phyloP scores from a whole-genome alignment of 2,113 vertebrate genomes.

The Heterochromis multidens region DNA sequence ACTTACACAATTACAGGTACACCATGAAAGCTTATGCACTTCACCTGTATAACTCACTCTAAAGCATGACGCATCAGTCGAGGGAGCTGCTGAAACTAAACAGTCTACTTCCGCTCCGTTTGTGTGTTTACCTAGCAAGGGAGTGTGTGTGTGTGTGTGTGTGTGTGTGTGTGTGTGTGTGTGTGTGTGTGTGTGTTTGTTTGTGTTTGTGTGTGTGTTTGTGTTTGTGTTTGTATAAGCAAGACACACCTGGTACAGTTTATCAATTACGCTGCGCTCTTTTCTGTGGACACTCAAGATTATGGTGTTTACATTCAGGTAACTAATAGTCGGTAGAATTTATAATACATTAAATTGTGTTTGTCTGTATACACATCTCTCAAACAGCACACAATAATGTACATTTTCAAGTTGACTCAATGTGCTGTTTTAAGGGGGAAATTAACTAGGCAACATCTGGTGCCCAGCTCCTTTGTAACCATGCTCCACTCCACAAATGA shows the following conservation, averaged over 20 bases:
- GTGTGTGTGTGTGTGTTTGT: no score
- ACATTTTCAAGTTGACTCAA: constrained; percentile 21
- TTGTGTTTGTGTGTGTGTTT: no score
- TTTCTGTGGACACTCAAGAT: neutral
- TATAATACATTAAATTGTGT: neutral
- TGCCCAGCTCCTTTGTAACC: constrained; percentile 31
- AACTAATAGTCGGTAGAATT: neutral
- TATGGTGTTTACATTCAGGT: neutral
- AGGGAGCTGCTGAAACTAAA: neutral
- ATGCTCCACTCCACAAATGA: constrained; percentile 17
- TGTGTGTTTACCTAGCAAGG: neutral
- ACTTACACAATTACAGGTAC: neutral
- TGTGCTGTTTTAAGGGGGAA: constrained; percentile 17
- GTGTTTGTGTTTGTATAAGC: neutral
- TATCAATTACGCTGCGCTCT: neutral
- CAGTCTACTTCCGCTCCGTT: neutral
- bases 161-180: neutral
- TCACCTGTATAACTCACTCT: neutral
- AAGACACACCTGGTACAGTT: neutral
- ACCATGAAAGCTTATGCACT: neutral
- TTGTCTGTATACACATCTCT: neutral
- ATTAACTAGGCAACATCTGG: constrained; percentile 54
- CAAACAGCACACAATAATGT: neutral
- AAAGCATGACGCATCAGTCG: neutral
- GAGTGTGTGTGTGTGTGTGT: neutral